These are phyloP conservation scores for Pogona vitticeps DNA, from an alignment of 2,113 vertebrate genomes.

Conservation along the genomic window DNA sequence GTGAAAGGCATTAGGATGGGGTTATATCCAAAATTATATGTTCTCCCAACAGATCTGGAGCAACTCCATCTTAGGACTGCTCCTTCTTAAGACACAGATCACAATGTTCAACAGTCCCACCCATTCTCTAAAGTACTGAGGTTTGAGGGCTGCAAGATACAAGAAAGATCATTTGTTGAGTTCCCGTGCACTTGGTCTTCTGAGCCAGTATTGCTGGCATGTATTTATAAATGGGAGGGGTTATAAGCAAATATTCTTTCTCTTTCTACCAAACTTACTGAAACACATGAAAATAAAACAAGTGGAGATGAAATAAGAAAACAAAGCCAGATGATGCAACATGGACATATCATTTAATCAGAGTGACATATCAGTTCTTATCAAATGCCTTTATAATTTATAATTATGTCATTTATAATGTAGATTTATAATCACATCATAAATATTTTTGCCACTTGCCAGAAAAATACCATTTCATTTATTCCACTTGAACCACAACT, in stretches of 20 bases:
- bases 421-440: too few species aligned
- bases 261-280: background rate
- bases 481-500: background rate
- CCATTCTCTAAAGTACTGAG: background rate
- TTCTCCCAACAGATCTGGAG: background rate
- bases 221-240: background rate
- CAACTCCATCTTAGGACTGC: too few species aligned
- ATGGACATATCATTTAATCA: background rate
- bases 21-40: background rate
- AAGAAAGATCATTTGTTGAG: background rate
- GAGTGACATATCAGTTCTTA: background rate
- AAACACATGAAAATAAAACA: background rate
- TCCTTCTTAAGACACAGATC: background rate
- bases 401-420: too few species aligned
- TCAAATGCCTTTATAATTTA: background rate
- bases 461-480: background rate
- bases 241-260: background rate
- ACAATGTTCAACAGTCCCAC: background rate
- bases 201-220: too few species aligned
- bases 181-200: too few species aligned
- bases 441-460: background rate
- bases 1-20: background rate
- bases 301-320: background rate
- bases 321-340: background rate
- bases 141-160: background rate